A percentile compares a stretch with the other conserved stretches of the same genome.
These are phyloP conservation scores for Darevskia mixta DNA, from an alignment of 2,797 vertebrate genomes.

Conservation along the genomic window DNA sequence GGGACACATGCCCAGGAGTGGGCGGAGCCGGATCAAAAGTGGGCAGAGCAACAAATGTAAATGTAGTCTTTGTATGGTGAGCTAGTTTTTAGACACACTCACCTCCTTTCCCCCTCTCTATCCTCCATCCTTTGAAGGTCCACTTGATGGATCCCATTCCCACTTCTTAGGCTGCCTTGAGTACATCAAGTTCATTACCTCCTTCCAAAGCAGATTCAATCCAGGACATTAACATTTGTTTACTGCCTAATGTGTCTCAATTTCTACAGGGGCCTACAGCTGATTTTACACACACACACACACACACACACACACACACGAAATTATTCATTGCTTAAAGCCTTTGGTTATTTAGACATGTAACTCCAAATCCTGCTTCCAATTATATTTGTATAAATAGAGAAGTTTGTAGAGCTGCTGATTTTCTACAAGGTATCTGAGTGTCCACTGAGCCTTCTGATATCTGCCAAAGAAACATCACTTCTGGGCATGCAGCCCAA, in stretches of 20 bases:
- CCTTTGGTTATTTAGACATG: slow-evolving; percentile 36
- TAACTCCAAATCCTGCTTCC: slow-evolving; percentile 31
- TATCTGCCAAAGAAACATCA: too few relatives aligned
- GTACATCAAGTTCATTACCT: slow-evolving; percentile 51
- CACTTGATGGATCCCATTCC: slow-evolving; percentile 37
- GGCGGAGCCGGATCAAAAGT: too few relatives aligned
- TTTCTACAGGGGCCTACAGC: slow-evolving; percentile 62
- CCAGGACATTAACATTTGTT: slow-evolving; percentile 67
- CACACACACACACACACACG: not conserved
- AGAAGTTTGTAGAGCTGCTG: slow-evolving; percentile 18
- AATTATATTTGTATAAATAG: slow-evolving; percentile 1
- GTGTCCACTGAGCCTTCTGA: not conserved
- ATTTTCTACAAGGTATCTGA: not conserved
- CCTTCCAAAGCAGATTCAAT: slow-evolving; percentile 57
- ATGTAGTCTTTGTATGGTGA: too few relatives aligned
- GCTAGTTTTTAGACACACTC: too few relatives aligned
- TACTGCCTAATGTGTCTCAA: slow-evolving; percentile 61
- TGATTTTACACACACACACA: slow-evolving; percentile 47
- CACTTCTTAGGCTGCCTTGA: not conserved
- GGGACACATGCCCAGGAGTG: too few relatives aligned
- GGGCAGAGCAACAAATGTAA: too few relatives aligned
- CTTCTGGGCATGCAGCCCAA: not conserved
- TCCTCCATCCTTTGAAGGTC: slow-evolving; percentile 39
- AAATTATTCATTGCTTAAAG: slow-evolving; percentile 48
- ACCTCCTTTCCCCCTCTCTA: too few relatives aligned